These are phyloP conservation scores for Diadumene lineata DNA, from an alignment of 92 coral and sea anemone genomes.

Conservation along the genomic window DNA sequence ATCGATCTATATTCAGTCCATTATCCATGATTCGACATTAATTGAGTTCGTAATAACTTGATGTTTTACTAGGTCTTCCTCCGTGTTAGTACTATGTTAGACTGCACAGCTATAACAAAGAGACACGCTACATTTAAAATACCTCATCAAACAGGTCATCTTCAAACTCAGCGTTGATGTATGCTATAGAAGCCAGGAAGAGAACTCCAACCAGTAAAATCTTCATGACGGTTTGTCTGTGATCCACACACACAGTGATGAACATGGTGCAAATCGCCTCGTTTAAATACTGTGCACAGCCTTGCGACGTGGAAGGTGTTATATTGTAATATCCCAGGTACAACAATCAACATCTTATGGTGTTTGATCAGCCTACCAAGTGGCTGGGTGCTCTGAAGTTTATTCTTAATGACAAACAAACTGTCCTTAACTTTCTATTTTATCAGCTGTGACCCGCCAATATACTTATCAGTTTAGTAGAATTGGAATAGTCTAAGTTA, in stretches of 20 bases:
- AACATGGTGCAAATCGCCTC: background rate
- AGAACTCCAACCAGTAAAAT: background rate
- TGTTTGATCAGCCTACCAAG: background rate
- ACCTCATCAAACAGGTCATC: background rate
- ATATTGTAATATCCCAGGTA: background rate
- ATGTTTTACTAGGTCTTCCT: no score
- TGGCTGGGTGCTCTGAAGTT: no score
- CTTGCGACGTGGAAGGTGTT: background rate
- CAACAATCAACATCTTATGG: background rate
- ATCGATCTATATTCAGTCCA: no score
- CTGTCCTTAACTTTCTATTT: background rate
- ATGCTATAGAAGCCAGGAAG: background rate
- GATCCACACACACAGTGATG: background rate
- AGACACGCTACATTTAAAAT: no score
- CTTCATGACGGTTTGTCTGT: background rate
- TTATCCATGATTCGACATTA: no score
- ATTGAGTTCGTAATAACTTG: no score
- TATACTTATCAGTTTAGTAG: no score
- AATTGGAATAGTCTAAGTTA: no score
- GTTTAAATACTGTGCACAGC: background rate
- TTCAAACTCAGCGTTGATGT: background rate
- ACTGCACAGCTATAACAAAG: no score
- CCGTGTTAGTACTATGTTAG: no score
- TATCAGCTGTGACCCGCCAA: no score
- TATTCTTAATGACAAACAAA: no score